Evolutionary conservation across 92 coral and sea anemone species (phyloP), one percentile per base, ranked within the genome.

Genomic region (Phenganax marumi): DNA sequence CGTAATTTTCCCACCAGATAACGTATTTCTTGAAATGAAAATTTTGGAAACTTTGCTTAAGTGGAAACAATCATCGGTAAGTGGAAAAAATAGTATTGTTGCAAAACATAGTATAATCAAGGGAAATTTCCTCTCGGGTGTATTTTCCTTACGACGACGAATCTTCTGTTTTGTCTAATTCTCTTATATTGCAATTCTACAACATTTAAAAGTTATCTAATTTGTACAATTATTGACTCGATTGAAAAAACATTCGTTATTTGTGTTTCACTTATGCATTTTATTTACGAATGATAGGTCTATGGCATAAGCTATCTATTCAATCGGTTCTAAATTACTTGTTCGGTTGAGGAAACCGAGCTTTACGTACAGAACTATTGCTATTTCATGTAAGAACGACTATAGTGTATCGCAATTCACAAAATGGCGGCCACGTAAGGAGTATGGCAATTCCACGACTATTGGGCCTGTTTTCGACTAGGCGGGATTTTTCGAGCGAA

Each of bases 11-110:
- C 18, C 18, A 56, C 19, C n/a, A 56, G 8, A 56, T 21, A 14
- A 21, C 16, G 19, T 56, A n/a, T 56, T 56, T 56, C 63, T 56
- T 6, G 63, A 14, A 6, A 14, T 56, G 63, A 14, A 21, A 21
- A 21, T 91, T 91, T 83, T 91, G 90, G n/a, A 80, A 90, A 61
- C 92, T 89, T 25, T 77, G 70, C 63, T 0, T 22, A 33, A 24
- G 81, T 58, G 57, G 70, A 77, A 33, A 33, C n/a, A 49, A 70
- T 56, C 22, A 2, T 56, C 63, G 22, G 22, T 21, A 21, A 14
- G 63, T 14, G 63, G 63, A 10, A 17, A 54, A 54, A 54, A 10
- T 54, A 54, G 11, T 5, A 33, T 33, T 33, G 63, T 56, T 13
- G 63, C 21, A 13, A 13, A 56, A 19, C 63, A 56, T 8, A 56